Conservation (phyloP, 1,140 invertebrate species). For the Bombus pascuorum region DNA sequence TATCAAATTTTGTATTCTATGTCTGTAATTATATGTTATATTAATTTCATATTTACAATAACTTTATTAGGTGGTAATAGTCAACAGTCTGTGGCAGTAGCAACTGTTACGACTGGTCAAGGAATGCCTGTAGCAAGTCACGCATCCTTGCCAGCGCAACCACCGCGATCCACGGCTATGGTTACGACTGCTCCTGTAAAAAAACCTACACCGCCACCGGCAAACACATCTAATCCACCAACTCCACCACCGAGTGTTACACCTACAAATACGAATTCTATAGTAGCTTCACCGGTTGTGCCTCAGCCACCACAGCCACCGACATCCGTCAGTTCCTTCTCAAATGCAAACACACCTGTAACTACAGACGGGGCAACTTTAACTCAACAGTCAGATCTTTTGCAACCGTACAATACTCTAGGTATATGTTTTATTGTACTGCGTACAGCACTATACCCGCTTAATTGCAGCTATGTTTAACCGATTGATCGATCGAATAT, state of each 20-base stretch:
- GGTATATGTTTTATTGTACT: conserved; percentile 63
- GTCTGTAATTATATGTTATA: neutral
- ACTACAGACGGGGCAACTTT: conserved; percentile 68
- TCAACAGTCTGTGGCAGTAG: conserved; percentile 68
- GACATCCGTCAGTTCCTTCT: conserved; percentile 75
- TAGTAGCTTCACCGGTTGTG: conserved; percentile 77
- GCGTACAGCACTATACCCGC: neutral
- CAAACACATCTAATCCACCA: conserved; percentile 69
- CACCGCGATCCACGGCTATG: conserved; percentile 78
- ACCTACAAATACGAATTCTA: conserved; percentile 75
- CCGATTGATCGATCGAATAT: neutral
- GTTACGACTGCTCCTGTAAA: conserved; percentile 79
- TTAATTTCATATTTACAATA: conserved; percentile 22
- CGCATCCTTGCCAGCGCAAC: conserved; percentile 81
- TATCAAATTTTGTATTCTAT: neutral
- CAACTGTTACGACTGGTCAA: conserved; percentile 69
- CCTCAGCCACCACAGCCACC: conserved; percentile 73
- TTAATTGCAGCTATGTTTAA: neutral
- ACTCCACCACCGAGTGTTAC: conserved; percentile 77
- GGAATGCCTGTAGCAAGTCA: conserved; percentile 79
- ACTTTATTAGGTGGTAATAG: conserved; percentile 70
- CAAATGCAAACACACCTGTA: conserved; percentile 71
- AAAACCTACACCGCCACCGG: conserved; percentile 75
- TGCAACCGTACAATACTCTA: conserved; percentile 79
- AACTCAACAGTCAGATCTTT: conserved; percentile 75